Percentiles rank a stretch among this genome's conserved stretches.
Conservation (phyloP, 2,113 vertebrate genomes). For the Pitta sordida region DNA sequence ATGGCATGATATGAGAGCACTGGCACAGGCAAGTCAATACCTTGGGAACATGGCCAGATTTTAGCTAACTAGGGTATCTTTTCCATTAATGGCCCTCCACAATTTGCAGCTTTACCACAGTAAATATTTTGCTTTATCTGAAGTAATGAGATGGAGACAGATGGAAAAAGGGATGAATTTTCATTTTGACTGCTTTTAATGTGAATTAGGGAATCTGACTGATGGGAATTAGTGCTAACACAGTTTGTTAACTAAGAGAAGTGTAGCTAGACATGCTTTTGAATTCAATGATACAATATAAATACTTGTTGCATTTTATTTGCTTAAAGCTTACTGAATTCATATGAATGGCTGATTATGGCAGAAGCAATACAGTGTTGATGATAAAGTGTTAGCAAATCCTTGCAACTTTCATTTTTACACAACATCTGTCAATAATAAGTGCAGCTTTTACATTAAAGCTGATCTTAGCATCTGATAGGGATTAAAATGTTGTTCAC, state of each 20-base stretch:
- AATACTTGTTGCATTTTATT: background rate
- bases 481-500: background rate
- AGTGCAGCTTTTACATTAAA: background rate
- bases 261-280: background rate
- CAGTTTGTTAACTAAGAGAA: background rate
- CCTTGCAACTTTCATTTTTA: background rate
- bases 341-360: background rate
- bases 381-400: background rate
- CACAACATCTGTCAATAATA: background rate
- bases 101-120: background rate
- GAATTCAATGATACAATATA: background rate
- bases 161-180: background rate
- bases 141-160: background rate
- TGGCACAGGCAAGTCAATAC: background rate
- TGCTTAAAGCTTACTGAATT: background rate
- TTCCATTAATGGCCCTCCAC: background rate
- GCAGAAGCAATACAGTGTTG: background rate
- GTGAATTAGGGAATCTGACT: background rate
- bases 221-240: background rate
- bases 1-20: background rate
- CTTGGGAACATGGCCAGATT: background rate
- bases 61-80: background rate
- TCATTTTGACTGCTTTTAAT: background rate
- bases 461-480: background rate
- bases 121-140: conserved; percentile 1